Evolutionary conservation across 2,113 vertebrate species (phyloP).

Genomic region (Cervus canadensis): DNA sequence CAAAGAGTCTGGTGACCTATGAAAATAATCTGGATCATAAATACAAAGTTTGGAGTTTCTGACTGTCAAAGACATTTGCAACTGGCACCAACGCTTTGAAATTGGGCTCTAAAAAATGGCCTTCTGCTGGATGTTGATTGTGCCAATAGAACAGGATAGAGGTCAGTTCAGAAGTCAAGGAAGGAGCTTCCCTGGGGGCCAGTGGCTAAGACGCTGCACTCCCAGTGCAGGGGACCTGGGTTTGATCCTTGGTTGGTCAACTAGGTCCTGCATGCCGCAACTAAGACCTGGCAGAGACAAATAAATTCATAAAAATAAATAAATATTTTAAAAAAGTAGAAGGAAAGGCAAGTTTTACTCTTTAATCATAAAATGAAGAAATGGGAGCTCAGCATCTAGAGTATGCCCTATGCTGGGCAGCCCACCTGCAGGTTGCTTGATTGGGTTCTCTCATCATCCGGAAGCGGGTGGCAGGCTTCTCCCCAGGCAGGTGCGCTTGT

Average conservation of each 20-base stretch:
- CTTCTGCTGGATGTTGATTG: neutral
- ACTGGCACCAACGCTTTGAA: neutral
- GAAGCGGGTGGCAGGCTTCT: fast-evolving
- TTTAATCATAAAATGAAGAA: neutral
- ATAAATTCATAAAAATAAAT: neutral
- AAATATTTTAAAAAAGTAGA: neutral
- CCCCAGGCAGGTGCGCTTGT: neutral
- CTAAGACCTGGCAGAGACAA: neutral
- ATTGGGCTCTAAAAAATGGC: neutral
- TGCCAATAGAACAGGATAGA: neutral
- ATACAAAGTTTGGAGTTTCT: neutral
- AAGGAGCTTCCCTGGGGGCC: neutral
- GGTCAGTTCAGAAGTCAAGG: neutral
- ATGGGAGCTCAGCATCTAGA: neutral
- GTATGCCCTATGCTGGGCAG: neutral
- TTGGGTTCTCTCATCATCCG: neutral
- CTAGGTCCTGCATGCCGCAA: neutral
- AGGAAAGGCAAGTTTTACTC: neutral
- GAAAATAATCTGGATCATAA: neutral
- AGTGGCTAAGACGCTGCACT: neutral
- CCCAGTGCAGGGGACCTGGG: neutral
- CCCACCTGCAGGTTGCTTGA: neutral
- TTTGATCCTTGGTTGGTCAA: neutral
- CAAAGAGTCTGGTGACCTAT: neutral
- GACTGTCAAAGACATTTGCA: neutral